Evolutionary conservation across 1,140 invertebrate species (phyloP).

Genomic region (Nasonia longicornis): DNA sequence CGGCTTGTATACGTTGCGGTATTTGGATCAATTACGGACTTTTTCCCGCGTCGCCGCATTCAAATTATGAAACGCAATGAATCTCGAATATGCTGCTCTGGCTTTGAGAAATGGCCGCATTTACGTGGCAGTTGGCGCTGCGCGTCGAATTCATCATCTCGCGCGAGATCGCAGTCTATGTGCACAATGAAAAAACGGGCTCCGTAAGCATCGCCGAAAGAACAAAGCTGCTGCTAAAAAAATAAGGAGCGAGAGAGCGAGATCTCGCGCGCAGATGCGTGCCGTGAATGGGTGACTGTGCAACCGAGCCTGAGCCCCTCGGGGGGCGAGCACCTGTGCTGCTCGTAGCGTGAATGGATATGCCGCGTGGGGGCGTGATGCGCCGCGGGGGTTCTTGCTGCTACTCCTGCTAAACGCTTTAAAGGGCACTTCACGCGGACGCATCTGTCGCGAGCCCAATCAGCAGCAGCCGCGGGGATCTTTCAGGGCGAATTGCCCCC

Average conservation of each 20-base stretch:
- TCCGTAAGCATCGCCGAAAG: not conserved
- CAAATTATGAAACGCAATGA: slow-evolving; percentile 6
- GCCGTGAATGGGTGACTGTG: slow-evolving; percentile 12
- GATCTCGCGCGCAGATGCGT: slow-evolving; percentile 30
- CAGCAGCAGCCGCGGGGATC: slow-evolving; percentile 5
- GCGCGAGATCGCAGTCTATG: no score
- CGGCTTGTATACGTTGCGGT: not conserved
- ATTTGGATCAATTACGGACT: slow-evolving; percentile 19
- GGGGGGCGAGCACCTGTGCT: slow-evolving; percentile 25
- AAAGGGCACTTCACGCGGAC: slow-evolving; percentile 13
- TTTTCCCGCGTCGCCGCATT: not conserved
- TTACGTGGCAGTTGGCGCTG: not conserved
- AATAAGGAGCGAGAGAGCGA: not conserved
- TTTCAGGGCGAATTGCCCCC: not conserved
- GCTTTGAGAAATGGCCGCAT: not conserved
- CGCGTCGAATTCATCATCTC: not conserved
- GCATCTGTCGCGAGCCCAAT: slow-evolving; percentile 27
- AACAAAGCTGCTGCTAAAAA: not conserved
- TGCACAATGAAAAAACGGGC: not conserved
- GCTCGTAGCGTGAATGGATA: not conserved
- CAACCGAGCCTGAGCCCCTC: not conserved
- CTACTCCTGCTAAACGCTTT: slow-evolving; percentile 7
- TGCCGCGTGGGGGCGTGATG: slow-evolving; percentile 17
- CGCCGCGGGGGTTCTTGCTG: not conserved
- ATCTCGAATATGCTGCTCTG: no score